These are phyloP conservation scores for Pangasius sanitwongsei DNA, from an alignment of 2,797 vertebrate species.

Conservation along the genomic window DNA sequence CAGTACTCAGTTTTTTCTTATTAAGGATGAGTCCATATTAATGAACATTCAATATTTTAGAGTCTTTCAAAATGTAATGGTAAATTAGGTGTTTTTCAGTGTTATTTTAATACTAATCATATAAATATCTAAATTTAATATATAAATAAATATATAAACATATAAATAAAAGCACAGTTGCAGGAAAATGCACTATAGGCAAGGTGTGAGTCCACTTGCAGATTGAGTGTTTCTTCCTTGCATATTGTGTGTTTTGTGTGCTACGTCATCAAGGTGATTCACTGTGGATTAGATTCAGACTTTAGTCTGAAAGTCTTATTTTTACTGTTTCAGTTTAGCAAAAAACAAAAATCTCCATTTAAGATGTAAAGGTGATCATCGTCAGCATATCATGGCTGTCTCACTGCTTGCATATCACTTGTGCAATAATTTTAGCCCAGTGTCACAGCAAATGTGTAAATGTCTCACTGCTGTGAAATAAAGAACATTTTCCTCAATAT, in stretches of 20 bases:
- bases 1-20: not conserved
- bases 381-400: not conserved
- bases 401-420: not conserved
- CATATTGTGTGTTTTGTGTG: not conserved
- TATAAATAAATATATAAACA: too few species aligned
- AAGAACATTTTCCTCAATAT: not conserved
- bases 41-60: not conserved
- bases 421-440: not conserved
- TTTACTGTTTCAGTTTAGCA: not conserved
- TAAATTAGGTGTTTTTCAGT: not conserved
- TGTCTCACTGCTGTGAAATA: not conserved
- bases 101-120: not conserved
- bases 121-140: not conserved
- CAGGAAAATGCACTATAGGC: not conserved
- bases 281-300: not conserved
- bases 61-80: not conserved
- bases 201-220: not conserved
- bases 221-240: not conserved
- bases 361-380: not conserved
- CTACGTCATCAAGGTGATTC: not conserved
- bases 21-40: not conserved
- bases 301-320: not conserved
- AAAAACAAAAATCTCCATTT: not conserved
- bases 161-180: not conserved
- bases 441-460: not conserved